Percentiles rank a stretch among this genome's conserved stretches.
phyloP scores from a whole-genome alignment of 2,113 vertebrate genomes.

The Puma concolor region DNA sequence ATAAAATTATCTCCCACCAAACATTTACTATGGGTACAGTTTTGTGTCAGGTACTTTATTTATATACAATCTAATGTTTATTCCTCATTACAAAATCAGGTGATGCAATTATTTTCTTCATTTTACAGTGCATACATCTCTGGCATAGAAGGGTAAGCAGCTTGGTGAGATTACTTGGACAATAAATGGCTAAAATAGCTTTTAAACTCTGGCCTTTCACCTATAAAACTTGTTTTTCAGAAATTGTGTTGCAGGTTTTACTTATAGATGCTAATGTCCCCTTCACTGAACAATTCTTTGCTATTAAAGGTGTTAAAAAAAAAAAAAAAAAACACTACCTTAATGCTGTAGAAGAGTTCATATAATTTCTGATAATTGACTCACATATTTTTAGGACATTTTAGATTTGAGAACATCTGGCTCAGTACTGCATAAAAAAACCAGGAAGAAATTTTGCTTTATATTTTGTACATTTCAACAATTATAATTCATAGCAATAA shows the following conservation, averaged over 20 bases:
- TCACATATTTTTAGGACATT: not conserved
- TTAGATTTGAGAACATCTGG: slow-evolving; percentile 3
- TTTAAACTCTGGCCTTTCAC: not conserved
- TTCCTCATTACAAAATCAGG: not conserved
- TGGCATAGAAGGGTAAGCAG: not conserved
- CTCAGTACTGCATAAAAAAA: not conserved
- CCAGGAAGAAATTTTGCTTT: not conserved
- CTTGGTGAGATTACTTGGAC: not conserved
- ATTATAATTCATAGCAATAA: slow-evolving; percentile 20
- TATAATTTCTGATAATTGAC: not conserved
- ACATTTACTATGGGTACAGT: not conserved
- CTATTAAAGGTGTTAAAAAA: slow-evolving; percentile 12
- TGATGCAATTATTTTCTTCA: not conserved
- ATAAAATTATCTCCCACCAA: not conserved
- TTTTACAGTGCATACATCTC: not conserved
- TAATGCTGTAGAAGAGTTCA: not conserved
- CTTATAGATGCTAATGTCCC: not conserved
- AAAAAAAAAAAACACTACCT: not conserved
- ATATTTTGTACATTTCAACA: slow-evolving; percentile 45
- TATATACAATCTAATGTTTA: not conserved
- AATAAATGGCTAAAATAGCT: not conserved
- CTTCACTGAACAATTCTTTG: not conserved
- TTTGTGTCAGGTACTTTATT: not conserved
- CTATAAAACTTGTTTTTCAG: not conserved
- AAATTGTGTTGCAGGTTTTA: not conserved